Percentiles rank a stretch among this genome's conserved stretches.
phyloP scores from a whole-genome alignment of 1,140 invertebrate genomes.

The Caenorhabditis tropicalis region DNA sequence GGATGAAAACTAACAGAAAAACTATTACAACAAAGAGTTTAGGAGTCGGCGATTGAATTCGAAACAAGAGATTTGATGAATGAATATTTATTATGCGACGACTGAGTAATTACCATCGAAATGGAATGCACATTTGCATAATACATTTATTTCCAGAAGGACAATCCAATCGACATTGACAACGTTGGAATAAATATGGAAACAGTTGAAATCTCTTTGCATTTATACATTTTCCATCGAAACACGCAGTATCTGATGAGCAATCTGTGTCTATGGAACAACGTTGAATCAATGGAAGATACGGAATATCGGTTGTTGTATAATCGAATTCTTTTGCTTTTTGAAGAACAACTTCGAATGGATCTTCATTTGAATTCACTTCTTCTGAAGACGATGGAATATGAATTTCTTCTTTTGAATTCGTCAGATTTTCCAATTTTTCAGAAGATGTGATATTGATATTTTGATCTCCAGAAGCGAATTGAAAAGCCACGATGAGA shows the following conservation, averaged over 20 bases:
- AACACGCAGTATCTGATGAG: background rate
- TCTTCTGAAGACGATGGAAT: slow-evolving; percentile 20
- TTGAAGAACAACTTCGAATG: background rate
- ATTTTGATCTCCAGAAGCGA: background rate
- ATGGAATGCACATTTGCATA: slow-evolving; percentile 2
- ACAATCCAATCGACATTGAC: background rate
- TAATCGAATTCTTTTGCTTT: slow-evolving; percentile 22
- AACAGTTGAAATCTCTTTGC: background rate
- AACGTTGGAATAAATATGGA: slow-evolving; percentile 1
- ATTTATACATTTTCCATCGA: slow-evolving; percentile 14
- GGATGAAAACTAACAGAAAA: no score
- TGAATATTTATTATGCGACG: background rate
- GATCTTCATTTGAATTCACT: background rate
- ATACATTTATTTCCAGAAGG: background rate
- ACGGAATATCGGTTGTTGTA: slow-evolving; percentile 9
- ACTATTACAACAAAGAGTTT: background rate
- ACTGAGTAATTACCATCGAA: background rate
- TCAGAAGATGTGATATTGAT: background rate
- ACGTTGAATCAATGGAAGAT: slow-evolving; percentile 25
- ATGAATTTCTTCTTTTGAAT: background rate
- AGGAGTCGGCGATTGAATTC: background rate
- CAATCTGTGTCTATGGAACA: background rate
- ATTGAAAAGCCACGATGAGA: background rate
- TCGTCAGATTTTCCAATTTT: background rate
- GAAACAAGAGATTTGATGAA: background rate